These are phyloP conservation scores for Meandrusa payeni DNA, from an alignment of 2,888 invertebrate species.

Conservation along the genomic window DNA sequence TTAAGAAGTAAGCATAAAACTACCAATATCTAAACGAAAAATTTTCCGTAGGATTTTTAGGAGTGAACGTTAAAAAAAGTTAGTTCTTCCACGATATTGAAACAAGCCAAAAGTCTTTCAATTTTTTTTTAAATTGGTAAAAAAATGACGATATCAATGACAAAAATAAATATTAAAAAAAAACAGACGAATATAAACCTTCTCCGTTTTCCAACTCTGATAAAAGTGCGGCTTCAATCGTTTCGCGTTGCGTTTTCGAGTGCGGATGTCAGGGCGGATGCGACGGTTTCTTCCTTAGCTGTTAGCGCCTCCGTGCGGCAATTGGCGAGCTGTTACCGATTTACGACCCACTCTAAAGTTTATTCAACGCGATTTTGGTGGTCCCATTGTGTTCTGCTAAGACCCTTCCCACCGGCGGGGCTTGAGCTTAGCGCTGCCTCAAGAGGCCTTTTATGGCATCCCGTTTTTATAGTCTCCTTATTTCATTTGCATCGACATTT, in stretches of 20 bases:
- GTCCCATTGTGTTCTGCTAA: conserved; percentile 72
- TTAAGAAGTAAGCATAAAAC: no score
- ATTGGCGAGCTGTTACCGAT: conserved; percentile 77
- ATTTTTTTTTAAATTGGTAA: no score
- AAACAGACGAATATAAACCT: no score
- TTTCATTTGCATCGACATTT: conserved; percentile 59
- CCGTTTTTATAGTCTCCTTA: conserved; percentile 61
- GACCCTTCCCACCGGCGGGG: conserved; percentile 47
- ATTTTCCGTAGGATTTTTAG: no score
- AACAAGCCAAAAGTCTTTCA: no score
- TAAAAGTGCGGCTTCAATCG: conserved; percentile 31
- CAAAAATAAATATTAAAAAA: no score
- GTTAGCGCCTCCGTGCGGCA: conserved; percentile 77
- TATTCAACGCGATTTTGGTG: conserved; percentile 72
- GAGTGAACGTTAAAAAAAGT: no score
- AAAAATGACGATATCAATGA: no score
- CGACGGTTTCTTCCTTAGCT: conserved; percentile 53
- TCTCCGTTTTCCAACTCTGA: no score
- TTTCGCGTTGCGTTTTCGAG: conserved; percentile 50
- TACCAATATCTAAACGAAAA: no score
- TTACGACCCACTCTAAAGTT: conserved; percentile 73
- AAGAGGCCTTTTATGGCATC: conserved; percentile 59
- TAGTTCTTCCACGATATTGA: no score
- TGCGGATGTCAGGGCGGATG: conserved; percentile 76
- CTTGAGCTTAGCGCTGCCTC: conserved; percentile 53